phyloP scores from a whole-genome alignment of 2,888 invertebrate species.

The Drosophila conformis region DNA sequence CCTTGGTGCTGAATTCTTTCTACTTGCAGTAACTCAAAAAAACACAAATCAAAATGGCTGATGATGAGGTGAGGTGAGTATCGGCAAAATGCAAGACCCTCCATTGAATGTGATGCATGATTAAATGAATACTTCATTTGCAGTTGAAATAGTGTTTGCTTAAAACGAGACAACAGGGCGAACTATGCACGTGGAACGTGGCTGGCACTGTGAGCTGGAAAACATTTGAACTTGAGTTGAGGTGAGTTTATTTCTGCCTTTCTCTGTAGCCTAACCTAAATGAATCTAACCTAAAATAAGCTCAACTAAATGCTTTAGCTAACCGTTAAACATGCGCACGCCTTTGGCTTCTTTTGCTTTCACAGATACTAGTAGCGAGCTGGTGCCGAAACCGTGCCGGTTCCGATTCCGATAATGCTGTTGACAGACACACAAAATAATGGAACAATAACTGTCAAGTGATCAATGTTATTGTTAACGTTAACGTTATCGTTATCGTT shows the following conservation, averaged over 20 bases:
- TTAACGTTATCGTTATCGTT: conserved; percentile 21
- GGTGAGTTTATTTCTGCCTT: conserved; percentile 35
- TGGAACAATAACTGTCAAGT: conserved; percentile 46
- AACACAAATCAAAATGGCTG: conserved; percentile 90
- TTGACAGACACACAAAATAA: conserved; percentile 15
- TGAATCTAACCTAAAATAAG: conserved; percentile 6
- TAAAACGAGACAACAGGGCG: background rate
- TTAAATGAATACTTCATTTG: background rate
- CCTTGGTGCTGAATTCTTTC: conserved; percentile 24
- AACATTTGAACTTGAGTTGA: conserved; percentile 9
- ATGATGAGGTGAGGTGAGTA: conserved; percentile 97
- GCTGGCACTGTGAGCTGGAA: background rate
- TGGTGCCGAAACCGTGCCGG: conserved; percentile 10
- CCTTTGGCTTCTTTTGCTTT: conserved; percentile 50
- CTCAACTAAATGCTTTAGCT: conserved; percentile 12
- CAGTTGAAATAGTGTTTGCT: conserved; percentile 34
- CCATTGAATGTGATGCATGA: background rate
- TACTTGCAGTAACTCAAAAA: conserved; percentile 81
- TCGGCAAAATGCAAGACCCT: conserved; percentile 41
- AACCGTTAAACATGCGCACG: conserved; percentile 2
- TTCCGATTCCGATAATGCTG: conserved; percentile 4
- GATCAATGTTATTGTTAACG: conserved; percentile 42
- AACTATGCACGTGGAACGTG: background rate
- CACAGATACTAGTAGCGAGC: conserved; percentile 50
- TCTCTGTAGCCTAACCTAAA: background rate